These are phyloP conservation scores for Conus canariensis DNA, from an alignment of 2,888 invertebrate genomes.

Conservation along the genomic window DNA sequence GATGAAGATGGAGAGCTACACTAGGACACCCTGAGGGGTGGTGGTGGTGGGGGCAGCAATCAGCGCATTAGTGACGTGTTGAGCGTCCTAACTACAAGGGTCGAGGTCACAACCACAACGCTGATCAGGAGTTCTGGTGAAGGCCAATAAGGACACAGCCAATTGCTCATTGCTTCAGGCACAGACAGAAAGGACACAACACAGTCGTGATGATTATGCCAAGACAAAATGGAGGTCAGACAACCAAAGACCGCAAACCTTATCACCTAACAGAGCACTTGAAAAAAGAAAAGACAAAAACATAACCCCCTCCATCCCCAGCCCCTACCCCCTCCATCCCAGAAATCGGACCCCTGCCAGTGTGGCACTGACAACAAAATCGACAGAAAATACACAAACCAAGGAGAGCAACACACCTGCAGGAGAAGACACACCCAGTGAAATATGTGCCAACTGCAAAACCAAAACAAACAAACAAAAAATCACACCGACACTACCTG, in stretches of 20 bases:
- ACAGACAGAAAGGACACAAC: constrained; percentile 6
- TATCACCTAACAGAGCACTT: no score
- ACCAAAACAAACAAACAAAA: no score
- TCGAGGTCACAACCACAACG: constrained; percentile 35
- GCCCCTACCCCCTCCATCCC: no score
- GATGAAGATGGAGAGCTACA: background rate
- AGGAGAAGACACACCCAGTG: no score
- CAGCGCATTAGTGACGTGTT: no score
- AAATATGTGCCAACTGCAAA: no score
- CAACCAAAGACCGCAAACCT: background rate
- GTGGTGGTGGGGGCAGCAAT: background rate
- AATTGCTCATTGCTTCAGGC: constrained; percentile 30
- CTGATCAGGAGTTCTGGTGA: constrained; percentile 14
- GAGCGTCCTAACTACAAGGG: constrained; percentile 16
- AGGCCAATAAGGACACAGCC: constrained; percentile 29
- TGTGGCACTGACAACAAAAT: no score
- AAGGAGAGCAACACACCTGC: no score
- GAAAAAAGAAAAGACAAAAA: no score
- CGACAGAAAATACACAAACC: no score
- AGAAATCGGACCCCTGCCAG: no score
- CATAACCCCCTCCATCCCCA: background rate
- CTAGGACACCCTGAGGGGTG: constrained; percentile 23
- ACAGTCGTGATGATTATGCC: background rate
- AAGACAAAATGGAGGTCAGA: background rate
- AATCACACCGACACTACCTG: no score